Evolutionary conservation across 2,888 invertebrate species (phyloP).

Genomic region (Agrotis clavis): DNA sequence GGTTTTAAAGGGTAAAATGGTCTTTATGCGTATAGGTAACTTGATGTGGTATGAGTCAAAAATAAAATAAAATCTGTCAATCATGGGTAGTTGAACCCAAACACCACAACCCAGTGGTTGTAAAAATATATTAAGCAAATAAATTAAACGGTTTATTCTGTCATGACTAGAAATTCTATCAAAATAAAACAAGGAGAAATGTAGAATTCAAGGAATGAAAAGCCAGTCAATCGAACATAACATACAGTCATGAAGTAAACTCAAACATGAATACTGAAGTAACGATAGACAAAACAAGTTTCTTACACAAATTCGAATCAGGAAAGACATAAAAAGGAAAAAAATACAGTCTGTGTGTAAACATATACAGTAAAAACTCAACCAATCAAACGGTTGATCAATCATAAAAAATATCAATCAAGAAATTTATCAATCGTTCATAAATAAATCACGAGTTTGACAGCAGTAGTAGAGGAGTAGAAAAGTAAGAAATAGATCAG

Average conservation of each 20-base stretch:
- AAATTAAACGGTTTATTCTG: background rate
- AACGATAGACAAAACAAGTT: slow-evolving; percentile 28
- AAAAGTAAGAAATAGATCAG: slow-evolving; percentile 39
- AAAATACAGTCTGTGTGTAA: slow-evolving; percentile 51
- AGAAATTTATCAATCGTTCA: background rate
- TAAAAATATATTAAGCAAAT: slow-evolving; percentile 9
- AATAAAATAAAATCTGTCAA: slow-evolving; percentile 10
- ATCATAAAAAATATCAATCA: slow-evolving; percentile 16
- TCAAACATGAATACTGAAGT: slow-evolving; percentile 28
- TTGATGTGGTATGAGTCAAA: background rate
- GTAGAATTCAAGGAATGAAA: slow-evolving; percentile 12
- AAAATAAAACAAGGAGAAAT: slow-evolving; percentile 1
- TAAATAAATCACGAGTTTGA: no score
- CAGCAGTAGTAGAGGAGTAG: slow-evolving; percentile 4
- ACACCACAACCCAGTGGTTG: background rate
- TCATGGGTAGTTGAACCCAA: background rate
- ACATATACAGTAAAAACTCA: slow-evolving; percentile 39
- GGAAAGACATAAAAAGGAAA: slow-evolving; percentile 57
- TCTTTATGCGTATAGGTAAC: background rate
- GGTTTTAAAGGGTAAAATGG: slow-evolving; percentile 4
- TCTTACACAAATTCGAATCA: slow-evolving; percentile 55
- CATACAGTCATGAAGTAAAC: slow-evolving; percentile 6
- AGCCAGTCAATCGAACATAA: slow-evolving; percentile 36
- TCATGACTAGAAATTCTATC: background rate
- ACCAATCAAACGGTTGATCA: slow-evolving; percentile 35